Base-by-base conservation (phyloP, 1,140 invertebrate species). In the Leptopilina clavipes region DNA sequence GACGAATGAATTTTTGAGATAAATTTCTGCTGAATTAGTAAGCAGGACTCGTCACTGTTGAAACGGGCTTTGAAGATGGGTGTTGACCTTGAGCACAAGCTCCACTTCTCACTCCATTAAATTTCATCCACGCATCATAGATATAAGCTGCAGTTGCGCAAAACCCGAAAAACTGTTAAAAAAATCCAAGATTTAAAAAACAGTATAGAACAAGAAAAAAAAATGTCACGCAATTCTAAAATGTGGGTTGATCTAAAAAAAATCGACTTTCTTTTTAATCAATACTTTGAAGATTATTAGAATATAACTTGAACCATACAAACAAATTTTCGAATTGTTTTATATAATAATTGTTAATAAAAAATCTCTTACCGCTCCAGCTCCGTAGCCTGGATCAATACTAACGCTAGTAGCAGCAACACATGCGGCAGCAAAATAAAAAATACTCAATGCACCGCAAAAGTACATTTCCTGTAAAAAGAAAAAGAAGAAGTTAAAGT, bases 161-260 rank as follows among this genome's bases (percentile, higher is more conserved):
- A 88, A 94, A 97, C 45, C 95, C 96, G 86, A 97, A 96, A 86
- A 96, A 95, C 95, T 96, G 25, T 1, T 2, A 86, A 37, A 93
- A 93, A 79, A 91, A 81, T 59, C 1, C 10, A 11, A 65, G 1
- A 48, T 11, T 17, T 17, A 17, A 17, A 52, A 31, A 31, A 31
- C 1, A 31, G n/a, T n/a, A n/a, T n/a, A n/a, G n/a, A n/a, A n/a
- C n/a, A n/a, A n/a, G n/a, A n/a, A n/a, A n/a, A n/a, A n/a, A n/a
- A n/a, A n/a, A n/a, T n/a, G n/a, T n/a, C n/a, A n/a, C n/a, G n/a
- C n/a, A n/a, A n/a, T n/a, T n/a, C n/a, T n/a, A n/a, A n/a, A n/a
- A n/a, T n/a, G n/a, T n/a, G n/a, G n/a, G n/a, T n/a, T n/a, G n/a
- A n/a, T n/a, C n/a, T n/a, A n/a, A n/a, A n/a, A n/a, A n/a, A n/a